phyloP scores from a whole-genome alignment of 2,888 invertebrate genomes.

The Leucophora obtusa region DNA sequence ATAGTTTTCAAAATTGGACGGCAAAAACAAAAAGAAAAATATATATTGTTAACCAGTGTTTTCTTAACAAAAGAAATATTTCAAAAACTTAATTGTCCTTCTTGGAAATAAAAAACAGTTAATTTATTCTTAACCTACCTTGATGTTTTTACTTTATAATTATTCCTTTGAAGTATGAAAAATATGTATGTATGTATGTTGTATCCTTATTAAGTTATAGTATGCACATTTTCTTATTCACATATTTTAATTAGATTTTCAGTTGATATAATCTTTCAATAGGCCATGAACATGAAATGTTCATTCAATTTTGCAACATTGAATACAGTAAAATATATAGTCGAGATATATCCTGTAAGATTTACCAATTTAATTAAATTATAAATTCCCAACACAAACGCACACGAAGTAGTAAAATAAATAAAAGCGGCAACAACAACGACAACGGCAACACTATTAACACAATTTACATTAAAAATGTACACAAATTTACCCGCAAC shows the following conservation, averaged over 20 bases:
- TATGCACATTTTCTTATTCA: not conserved
- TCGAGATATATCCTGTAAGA: conserved; percentile 28
- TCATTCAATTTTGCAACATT: conserved; percentile 32
- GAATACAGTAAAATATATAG: conserved; percentile 1
- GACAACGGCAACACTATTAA: conserved; percentile 51
- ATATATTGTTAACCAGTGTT: too few relatives aligned
- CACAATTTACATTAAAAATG: conserved; percentile 58
- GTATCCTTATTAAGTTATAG: not conserved
- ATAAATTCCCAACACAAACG: conserved; percentile 17
- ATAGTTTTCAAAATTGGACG: too few relatives aligned
- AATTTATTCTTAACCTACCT: not conserved
- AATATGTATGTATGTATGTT: not conserved
- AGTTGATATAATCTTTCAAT: conserved; percentile 19
- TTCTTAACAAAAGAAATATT: too few relatives aligned
- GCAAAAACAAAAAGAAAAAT: too few relatives aligned
- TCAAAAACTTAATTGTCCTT: too few relatives aligned
- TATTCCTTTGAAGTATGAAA: not conserved
- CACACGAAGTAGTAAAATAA: not conserved
- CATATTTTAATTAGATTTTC: conserved; percentile 38
- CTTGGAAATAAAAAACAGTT: not conserved
- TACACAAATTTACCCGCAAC: conserved; percentile 49
- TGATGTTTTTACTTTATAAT: not conserved
- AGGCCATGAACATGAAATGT: conserved; percentile 40
- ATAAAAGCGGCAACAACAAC: conserved; percentile 13
- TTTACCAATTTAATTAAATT: conserved; percentile 45